Evolutionary conservation across 2,113 vertebrate species (phyloP), one percentile per base, ranked within the genome.

Genomic region (Struthidea cinerea): DNA sequence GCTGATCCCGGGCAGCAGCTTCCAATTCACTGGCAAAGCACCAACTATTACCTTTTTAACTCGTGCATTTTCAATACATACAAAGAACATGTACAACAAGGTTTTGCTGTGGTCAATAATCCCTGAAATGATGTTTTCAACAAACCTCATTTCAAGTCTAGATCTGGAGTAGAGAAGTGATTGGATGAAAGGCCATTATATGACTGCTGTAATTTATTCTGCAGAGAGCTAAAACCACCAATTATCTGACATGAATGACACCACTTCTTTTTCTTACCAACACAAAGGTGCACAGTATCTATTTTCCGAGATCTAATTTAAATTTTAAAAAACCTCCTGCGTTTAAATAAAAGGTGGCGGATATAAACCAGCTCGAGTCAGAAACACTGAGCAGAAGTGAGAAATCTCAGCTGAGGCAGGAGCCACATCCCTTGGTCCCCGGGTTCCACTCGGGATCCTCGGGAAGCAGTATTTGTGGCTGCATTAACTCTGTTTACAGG

Each of bases 171-270:
- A 93, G 96, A 97, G 86, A 93, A 95, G 64, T 64, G 95, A 96
- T 97, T 97, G 94, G 95, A 96, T 93, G 89, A 97, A 87, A 96
- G 92, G 93, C 95, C 89, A 92, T 90, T 95, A 97, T 90, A 93
- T 59, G 79, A 84, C 95, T 92, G 87, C 85, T 92, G 89, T 97
- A 97, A 97, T 94, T 95, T 87, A 89, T 94, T 96, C 96, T 96
- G 84, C 89, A 85, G 84, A 96, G 89, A 94, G 94, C 94, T 97
- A 96, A 97, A 97, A 97, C 95, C 94, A 95, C 96, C 90, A 75
- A 96, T 96, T 96, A 97, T 96, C 97, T 97, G 96, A 97, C 97
- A 97, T 97, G 96, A 97, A 97, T 96, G 96, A 97, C 96, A 97
- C 96, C 96, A 97, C 96, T 97, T 97, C 96, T 97, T 96, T 97